Conservation (phyloP, 30 jellyfish, hydroid and myxozoan species). For the Morbakka virulenta region DNA sequence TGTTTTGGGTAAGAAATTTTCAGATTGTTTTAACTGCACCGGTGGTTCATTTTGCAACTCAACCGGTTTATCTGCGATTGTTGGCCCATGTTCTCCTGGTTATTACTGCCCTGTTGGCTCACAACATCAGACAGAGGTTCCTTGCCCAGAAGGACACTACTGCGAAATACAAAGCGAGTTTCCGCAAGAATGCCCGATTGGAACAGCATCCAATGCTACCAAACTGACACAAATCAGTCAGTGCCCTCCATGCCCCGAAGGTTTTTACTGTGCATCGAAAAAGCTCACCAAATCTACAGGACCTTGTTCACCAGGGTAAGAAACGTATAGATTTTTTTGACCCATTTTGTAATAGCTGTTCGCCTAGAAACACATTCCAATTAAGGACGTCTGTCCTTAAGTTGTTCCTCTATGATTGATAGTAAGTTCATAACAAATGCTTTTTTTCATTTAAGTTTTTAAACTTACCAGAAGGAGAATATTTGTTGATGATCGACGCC, state of each 20-base stretch:
- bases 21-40: constrained; percentile 79
- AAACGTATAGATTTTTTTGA: no score
- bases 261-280: constrained; percentile 71
- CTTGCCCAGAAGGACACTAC: constrained; percentile 81
- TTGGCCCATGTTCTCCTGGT: constrained; percentile 76
- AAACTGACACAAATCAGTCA: constrained; percentile 52
- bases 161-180: constrained; percentile 58
- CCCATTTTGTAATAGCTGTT: no score
- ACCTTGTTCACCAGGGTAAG: constrained; percentile 75
- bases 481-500: no score
- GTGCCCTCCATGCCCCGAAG: constrained; percentile 73
- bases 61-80: constrained; percentile 75
- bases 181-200: constrained; percentile 81
- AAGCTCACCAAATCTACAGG: constrained; percentile 81
- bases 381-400: no score
- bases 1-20: constrained; percentile 41
- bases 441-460: no score
- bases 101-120: constrained; percentile 85
- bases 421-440: no score
- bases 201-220: constrained; percentile 82
- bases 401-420: no score
- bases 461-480: no score
- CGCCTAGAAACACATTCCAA: no score
- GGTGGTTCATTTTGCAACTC: constrained; percentile 83
- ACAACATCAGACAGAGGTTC: constrained; percentile 39